phyloP scores from a whole-genome alignment of 2,113 vertebrate genomes.

The Centropus bengalensis region DNA sequence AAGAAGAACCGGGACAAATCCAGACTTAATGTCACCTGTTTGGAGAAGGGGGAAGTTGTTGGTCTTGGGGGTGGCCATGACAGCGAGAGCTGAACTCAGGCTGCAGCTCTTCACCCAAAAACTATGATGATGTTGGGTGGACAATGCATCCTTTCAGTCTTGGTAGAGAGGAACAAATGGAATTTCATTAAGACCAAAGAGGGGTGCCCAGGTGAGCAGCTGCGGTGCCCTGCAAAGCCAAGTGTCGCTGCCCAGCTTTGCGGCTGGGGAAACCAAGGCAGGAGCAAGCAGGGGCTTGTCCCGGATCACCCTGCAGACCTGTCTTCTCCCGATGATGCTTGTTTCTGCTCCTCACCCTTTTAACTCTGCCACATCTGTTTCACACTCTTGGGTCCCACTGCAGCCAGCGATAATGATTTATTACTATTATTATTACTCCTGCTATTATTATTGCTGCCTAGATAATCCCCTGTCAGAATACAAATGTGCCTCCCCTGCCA shows the following conservation, averaged over 20 bases:
- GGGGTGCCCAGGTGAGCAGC: not conserved
- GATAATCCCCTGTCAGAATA: slow-evolving; percentile 51
- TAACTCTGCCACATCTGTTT: not conserved
- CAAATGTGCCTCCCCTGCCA: slow-evolving; percentile 19
- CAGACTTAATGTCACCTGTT: not conserved
- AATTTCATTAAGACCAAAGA: not conserved
- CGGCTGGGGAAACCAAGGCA: not conserved
- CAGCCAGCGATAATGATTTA: slow-evolving; percentile 39
- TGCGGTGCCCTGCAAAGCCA: not conserved
- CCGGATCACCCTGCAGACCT: not conserved
- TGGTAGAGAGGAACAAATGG: not conserved
- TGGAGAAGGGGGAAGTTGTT: not conserved
- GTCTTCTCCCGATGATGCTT: not conserved
- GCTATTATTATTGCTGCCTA: slow-evolving; percentile 46
- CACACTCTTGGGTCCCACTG: not conserved
- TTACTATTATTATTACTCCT: slow-evolving; percentile 32
- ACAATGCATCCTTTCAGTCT: too few species aligned
- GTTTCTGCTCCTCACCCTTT: not conserved
- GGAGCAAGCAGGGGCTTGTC: not conserved
- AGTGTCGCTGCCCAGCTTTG: not conserved
- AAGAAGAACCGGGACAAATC: not conserved
- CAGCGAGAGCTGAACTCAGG: not conserved
- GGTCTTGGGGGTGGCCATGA: not conserved
- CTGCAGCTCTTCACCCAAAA: not conserved
- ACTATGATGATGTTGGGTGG: too few species aligned